Percentiles rank a stretch among this genome's conserved stretches.
phyloP scores from a whole-genome alignment of 1,140 invertebrate species.

The Trypoxylus dichotomus region DNA sequence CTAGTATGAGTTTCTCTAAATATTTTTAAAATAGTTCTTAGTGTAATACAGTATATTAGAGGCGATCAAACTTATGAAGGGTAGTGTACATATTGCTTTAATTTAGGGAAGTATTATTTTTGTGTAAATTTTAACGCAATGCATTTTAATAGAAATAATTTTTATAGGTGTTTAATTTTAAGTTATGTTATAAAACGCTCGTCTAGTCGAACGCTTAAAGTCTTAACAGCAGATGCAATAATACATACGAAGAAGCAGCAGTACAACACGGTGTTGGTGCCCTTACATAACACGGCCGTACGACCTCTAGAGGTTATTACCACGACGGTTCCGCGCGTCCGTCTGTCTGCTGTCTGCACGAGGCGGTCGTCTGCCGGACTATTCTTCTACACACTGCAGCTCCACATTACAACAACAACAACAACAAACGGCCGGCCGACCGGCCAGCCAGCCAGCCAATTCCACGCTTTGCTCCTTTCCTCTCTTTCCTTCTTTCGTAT shows the following conservation, averaged over 20 bases:
- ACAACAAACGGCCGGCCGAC: background rate
- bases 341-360: slow-evolving; percentile 31
- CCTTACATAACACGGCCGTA: slow-evolving; percentile 5
- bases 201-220: background rate
- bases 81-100: too few species aligned
- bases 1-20: too few species aligned
- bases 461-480: background rate
- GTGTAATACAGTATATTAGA: too few species aligned
- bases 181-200: too few species aligned
- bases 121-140: too few species aligned
- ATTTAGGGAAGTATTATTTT: too few species aligned
- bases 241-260: background rate
- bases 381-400: slow-evolving; percentile 8
- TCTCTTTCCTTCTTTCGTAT: background rate
- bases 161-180: too few species aligned
- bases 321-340: slow-evolving; percentile 5
- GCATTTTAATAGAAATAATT: too few species aligned
- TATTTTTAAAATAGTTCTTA: too few species aligned
- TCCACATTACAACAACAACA: slow-evolving; percentile 9
- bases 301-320: slow-evolving; percentile 30
- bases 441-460: background rate
- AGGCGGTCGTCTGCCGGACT: background rate
- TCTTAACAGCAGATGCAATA: background rate
- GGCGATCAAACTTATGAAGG: too few species aligned
- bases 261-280: slow-evolving; percentile 18